Evolutionary conservation across 2,888 invertebrate genomes (phyloP).

Genomic region (Papilio elwesi): DNA sequence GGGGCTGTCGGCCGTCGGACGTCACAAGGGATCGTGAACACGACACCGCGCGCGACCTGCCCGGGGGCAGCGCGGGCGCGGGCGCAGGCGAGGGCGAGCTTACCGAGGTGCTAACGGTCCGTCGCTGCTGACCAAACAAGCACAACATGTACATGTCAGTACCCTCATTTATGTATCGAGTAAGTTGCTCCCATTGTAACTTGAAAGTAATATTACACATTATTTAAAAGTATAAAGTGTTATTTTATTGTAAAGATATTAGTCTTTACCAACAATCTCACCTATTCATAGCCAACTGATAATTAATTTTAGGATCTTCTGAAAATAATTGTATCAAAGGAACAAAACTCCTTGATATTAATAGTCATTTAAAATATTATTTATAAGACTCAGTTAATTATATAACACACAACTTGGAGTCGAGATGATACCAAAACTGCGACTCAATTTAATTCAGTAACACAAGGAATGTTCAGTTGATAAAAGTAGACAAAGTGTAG

Average conservation of each 20-base stretch:
- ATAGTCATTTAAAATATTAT: neutral
- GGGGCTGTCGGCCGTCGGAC: constrained; percentile 75
- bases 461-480: neutral
- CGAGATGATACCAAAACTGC: constrained; percentile 2
- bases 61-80: constrained; percentile 56
- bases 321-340: constrained; percentile 22
- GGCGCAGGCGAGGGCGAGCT: constrained; percentile 68
- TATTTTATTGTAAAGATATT: constrained; percentile 8
- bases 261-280: constrained; percentile 15
- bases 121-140: constrained; percentile 84
- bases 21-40: constrained; percentile 79
- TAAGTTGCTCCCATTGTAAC: constrained; percentile 50
- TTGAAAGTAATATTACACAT: constrained; percentile 50
- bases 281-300: constrained; percentile 18
- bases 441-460: neutral
- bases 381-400: constrained; percentile 7
- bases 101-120: constrained; percentile 83
- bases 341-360: neutral
- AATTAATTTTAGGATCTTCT: constrained; percentile 1
- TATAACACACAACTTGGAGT: neutral
- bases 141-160: constrained; percentile 82
- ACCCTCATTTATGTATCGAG: constrained; percentile 72
- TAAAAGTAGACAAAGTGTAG: constrained; percentile 21
- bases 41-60: constrained; percentile 71
- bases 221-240: constrained; percentile 24